Percentiles rank a stretch among this genome's conserved stretches.
phyloP scores from a whole-genome alignment of 2,888 invertebrate species.

The Cancer borealis region DNA sequence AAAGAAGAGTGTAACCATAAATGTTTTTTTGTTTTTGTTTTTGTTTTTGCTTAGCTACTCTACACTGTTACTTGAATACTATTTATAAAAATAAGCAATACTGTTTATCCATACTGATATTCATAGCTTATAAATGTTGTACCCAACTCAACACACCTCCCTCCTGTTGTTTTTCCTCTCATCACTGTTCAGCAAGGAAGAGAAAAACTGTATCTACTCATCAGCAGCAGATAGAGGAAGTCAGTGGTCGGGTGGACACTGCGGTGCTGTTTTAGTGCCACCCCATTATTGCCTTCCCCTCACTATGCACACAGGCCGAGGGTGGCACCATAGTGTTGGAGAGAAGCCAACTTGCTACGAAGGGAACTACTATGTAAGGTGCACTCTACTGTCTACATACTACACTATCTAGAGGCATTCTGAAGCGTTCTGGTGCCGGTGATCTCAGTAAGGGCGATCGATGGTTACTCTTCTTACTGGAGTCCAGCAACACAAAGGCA shows the following conservation, averaged over 20 bases:
- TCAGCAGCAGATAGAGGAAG: neutral
- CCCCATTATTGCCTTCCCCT: neutral
- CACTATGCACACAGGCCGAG: neutral
- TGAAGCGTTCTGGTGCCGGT: slow-evolving; percentile 1
- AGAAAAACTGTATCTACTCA: neutral
- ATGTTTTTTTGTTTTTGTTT: neutral
- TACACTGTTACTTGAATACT: neutral
- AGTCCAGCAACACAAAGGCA: neutral
- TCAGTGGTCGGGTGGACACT: neutral
- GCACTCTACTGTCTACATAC: neutral
- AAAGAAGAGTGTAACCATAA: neutral
- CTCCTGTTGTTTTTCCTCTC: neutral
- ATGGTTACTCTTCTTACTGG: neutral
- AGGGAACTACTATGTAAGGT: neutral
- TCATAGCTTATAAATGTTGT: neutral
- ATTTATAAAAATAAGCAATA: neutral
- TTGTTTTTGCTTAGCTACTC: neutral
- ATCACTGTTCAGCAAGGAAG: neutral
- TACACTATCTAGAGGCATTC: neutral
- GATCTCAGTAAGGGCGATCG: neutral
- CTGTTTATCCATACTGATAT: neutral
- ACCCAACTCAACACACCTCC: neutral
- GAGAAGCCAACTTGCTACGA: neutral
- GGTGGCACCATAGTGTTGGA: neutral
- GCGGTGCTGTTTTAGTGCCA: neutral